Conservation (phyloP, 2,113 vertebrate species). For the Oxygymnocypris stewartii region DNA sequence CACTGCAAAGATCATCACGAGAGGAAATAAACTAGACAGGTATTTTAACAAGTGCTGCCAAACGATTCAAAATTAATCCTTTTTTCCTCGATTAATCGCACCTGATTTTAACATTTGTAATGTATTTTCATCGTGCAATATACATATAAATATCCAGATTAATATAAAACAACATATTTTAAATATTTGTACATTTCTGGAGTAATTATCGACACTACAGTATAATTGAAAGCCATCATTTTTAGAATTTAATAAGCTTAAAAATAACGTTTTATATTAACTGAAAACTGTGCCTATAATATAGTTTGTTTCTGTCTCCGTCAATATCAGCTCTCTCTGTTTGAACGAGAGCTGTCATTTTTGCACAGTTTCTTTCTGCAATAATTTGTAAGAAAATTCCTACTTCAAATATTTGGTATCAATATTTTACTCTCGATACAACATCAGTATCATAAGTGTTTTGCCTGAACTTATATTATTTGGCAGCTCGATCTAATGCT, state of each 20-base stretch:
- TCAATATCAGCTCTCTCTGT: background rate
- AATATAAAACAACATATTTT: background rate
- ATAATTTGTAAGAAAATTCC: background rate
- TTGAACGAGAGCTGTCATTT: background rate
- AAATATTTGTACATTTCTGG: background rate
- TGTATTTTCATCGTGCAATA: background rate
- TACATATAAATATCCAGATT: background rate
- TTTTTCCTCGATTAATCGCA: too few relatives aligned
- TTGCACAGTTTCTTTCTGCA: background rate
- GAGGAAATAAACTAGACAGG: background rate
- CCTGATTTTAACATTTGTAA: background rate
- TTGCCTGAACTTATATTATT: too few relatives aligned
- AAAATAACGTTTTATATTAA: too few relatives aligned
- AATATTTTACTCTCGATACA: background rate
- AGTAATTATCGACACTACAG: background rate
- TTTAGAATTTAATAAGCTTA: background rate
- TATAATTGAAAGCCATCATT: background rate
- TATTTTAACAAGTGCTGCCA: background rate
- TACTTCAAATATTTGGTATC: background rate
- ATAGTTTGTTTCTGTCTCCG: background rate
- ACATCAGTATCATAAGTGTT: too few relatives aligned
- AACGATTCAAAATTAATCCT: background rate
- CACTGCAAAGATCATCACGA: conserved; percentile 73
- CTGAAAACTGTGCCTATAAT: background rate
- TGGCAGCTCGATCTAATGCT: background rate